These are phyloP conservation scores for Platyrinchus mystaceus DNA, from an alignment of 2,797 vertebrate genomes.

Conservation along the genomic window DNA sequence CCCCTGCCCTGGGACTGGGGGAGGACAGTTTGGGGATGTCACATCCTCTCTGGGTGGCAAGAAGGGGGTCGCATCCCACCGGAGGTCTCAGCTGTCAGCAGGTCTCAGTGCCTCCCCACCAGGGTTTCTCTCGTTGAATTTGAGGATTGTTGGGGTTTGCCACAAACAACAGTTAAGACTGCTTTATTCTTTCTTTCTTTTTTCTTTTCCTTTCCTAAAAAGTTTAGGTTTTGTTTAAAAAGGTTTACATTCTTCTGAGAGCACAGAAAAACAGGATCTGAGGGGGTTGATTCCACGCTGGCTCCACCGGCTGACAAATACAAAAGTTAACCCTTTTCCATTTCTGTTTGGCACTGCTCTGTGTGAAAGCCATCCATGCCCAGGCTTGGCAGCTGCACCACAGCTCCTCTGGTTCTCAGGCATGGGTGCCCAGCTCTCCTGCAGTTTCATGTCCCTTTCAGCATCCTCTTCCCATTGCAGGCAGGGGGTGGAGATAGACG, in stretches of 20 bases:
- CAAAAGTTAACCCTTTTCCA: conserved; percentile 6
- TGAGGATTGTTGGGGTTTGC: background rate
- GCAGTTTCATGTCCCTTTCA: background rate
- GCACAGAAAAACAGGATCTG: background rate
- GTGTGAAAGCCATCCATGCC: background rate
- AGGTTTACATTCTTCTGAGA: conserved; percentile 50
- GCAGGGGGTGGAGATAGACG: background rate
- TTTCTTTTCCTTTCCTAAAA: background rate
- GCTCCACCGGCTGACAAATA: background rate
- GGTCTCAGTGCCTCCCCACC: background rate
- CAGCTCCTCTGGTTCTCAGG: rapidly evolving
- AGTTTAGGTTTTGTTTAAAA: conserved; percentile 1
- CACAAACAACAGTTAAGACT: background rate
- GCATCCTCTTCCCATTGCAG: background rate
- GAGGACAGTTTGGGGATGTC: background rate
- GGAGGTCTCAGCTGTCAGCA: background rate
- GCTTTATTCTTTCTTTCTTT: background rate
- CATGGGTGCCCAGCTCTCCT: background rate
- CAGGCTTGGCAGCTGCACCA: background rate
- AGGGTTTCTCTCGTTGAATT: background rate
- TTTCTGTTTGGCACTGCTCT: background rate
- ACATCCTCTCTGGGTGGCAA: background rate
- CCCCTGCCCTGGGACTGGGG: background rate
- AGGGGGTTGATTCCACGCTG: background rate
- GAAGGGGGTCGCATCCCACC: rapidly evolving